phyloP scores from a whole-genome alignment of 2,888 invertebrate species.

The Galerucella pusilla region DNA sequence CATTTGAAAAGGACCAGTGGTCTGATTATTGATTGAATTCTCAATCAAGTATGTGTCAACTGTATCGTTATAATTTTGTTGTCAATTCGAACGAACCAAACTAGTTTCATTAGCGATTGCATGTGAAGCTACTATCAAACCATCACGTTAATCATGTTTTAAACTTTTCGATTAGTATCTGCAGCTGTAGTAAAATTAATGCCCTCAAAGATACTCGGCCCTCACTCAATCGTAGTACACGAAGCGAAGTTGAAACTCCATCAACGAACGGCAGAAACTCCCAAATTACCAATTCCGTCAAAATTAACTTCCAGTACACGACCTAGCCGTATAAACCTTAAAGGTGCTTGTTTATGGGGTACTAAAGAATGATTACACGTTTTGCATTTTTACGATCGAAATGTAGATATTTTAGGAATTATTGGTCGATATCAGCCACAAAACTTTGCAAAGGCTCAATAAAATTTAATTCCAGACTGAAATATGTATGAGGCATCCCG shows the following conservation, averaged over 20 bases:
- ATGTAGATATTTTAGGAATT: conserved; percentile 41
- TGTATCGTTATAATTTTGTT: background rate
- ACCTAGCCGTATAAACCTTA: conserved; percentile 34
- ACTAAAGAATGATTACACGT: conserved; percentile 42
- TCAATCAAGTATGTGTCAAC: background rate
- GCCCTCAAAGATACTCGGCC: conserved; percentile 13
- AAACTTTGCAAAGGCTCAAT: conserved; percentile 34
- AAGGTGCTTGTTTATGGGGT: conserved; percentile 40
- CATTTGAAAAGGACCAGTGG: too few relatives aligned
- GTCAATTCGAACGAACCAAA: background rate
- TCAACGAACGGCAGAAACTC: conserved; percentile 30
- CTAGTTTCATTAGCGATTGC: background rate
- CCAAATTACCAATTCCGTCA: conserved; percentile 33
- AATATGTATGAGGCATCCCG: conserved; percentile 38
- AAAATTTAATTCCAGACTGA: conserved; percentile 37
- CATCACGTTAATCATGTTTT: background rate
- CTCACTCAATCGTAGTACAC: conserved; percentile 24
- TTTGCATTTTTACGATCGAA: conserved; percentile 41
- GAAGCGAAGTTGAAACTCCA: conserved; percentile 27
- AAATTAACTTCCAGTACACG: conserved; percentile 33
- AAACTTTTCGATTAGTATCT: conserved; percentile 19
- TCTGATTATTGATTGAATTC: too few relatives aligned
- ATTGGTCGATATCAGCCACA: conserved; percentile 36
- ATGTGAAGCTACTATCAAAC: conserved; percentile 2
- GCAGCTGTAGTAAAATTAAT: conserved; percentile 26